A percentile compares a stretch with the other conserved stretches of the same genome.
phyloP scores from a whole-genome alignment of 2,888 invertebrate genomes.

The Lochmaea crataegi region DNA sequence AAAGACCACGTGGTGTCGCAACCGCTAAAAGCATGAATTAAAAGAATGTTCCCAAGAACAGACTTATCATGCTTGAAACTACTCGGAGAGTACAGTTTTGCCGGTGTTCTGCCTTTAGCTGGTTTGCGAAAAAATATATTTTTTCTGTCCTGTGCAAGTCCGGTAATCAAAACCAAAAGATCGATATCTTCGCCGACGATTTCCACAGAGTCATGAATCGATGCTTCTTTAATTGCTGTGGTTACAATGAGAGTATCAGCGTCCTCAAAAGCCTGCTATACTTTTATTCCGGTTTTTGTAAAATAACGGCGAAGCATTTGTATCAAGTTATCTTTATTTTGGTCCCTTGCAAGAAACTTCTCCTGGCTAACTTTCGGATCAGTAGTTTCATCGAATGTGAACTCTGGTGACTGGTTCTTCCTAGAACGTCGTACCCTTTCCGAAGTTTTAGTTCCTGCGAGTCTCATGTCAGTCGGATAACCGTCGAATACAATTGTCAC shows the following conservation, averaged over 20 bases:
- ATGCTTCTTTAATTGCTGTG: background rate
- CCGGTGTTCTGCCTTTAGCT: too few relatives aligned
- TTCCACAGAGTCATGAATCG: background rate
- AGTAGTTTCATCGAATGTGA: background rate
- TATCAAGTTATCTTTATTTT: background rate
- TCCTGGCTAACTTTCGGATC: background rate
- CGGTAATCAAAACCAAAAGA: too few relatives aligned
- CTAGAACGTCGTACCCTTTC: conserved; percentile 8
- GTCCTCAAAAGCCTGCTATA: conserved; percentile 6
- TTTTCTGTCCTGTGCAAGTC: too few relatives aligned
- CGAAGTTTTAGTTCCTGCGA: conserved; percentile 7
- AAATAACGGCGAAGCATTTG: conserved; percentile 4
- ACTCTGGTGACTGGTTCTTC: conserved; percentile 1
- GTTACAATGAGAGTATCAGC: background rate
- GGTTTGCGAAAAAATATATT: background rate
- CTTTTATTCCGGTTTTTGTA: background rate
- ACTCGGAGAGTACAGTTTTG: background rate
- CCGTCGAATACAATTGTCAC: conserved; percentile 6
- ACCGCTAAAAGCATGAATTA: too few relatives aligned
- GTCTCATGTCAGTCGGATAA: conserved; percentile 2
- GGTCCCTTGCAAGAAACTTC: background rate
- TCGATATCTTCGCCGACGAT: too few relatives aligned
- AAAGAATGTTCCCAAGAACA: background rate
- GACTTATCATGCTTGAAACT: background rate
- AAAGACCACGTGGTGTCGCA: too few relatives aligned